Evolutionary conservation across 2,888 invertebrate species (phyloP).

Genomic region (Rhogogaster chlorosoma): DNA sequence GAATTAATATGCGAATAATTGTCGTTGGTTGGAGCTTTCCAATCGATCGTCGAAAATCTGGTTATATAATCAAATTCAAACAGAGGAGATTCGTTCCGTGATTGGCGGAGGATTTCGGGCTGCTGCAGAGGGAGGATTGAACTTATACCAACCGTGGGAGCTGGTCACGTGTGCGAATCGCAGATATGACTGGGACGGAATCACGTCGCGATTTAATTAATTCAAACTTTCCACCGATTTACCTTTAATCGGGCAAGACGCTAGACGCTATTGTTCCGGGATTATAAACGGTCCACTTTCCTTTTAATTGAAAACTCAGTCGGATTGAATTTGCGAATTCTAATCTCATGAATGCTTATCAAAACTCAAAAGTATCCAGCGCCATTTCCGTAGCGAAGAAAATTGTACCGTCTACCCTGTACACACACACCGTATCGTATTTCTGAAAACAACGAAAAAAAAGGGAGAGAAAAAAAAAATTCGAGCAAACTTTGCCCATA

Average conservation of each 20-base stretch:
- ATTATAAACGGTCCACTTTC: constrained; percentile 23
- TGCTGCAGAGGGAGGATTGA: neutral
- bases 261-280: constrained; percentile 44
- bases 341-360: neutral
- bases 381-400: neutral
- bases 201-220: constrained; percentile 76
- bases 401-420: neutral
- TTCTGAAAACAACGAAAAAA: neutral
- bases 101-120: constrained; percentile 3
- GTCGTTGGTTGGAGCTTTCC: neutral
- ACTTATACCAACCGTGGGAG: neutral
- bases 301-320: constrained; percentile 46
- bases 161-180: constrained; percentile 69
- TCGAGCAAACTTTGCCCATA: constrained; percentile 28
- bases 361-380: constrained; percentile 23
- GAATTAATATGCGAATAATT: constrained; percentile 17
- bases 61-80: constrained; percentile 42
- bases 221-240: constrained; percentile 71
- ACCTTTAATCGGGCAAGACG: constrained; percentile 67
- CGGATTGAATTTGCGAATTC: constrained; percentile 34
- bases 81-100: constrained; percentile 36
- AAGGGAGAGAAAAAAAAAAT: neutral
- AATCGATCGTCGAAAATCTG: constrained; percentile 13
- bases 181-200: constrained; percentile 72
- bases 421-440: neutral